Evolutionary conservation across 2,113 vertebrate genomes (phyloP).

Genomic region (Columba livia): DNA sequence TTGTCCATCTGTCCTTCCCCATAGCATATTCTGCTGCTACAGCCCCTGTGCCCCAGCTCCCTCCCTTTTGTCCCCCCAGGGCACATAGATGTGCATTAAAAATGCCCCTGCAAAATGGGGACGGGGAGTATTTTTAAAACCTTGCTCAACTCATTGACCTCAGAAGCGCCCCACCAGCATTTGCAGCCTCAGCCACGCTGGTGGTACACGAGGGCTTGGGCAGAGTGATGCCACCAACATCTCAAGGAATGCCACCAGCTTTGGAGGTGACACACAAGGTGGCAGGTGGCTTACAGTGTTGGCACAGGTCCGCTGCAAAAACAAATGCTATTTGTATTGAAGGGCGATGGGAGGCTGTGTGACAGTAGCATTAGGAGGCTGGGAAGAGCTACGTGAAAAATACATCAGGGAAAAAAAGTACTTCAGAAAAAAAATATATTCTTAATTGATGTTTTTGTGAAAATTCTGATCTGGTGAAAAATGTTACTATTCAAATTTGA

Average conservation of each 20-base stretch:
- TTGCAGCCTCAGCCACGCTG: neutral
- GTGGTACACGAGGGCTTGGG: neutral
- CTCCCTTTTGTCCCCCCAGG: fast-evolving
- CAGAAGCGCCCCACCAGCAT: neutral
- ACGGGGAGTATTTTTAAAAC: neutral
- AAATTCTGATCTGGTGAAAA: neutral
- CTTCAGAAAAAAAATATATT: neutral
- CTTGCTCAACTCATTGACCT: neutral
- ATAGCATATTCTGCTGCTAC: neutral
- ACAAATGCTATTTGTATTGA: neutral
- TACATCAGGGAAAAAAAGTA: neutral
- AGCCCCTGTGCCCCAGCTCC: neutral
- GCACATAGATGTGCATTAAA: neutral
- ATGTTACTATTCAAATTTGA: neutral
- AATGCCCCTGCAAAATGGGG: neutral
- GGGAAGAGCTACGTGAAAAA: neutral
- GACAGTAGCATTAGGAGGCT: neutral
- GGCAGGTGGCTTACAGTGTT: neutral
- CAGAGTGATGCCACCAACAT: neutral
- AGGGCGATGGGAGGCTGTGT: fast-evolving
- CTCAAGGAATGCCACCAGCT: neutral
- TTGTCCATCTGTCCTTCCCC: neutral
- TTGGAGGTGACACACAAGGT: neutral
- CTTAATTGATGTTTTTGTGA: neutral
- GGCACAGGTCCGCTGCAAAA: neutral